Base-by-base conservation (phyloP, 2,797 vertebrate species). In the Acanthopagrus latus region DNA sequence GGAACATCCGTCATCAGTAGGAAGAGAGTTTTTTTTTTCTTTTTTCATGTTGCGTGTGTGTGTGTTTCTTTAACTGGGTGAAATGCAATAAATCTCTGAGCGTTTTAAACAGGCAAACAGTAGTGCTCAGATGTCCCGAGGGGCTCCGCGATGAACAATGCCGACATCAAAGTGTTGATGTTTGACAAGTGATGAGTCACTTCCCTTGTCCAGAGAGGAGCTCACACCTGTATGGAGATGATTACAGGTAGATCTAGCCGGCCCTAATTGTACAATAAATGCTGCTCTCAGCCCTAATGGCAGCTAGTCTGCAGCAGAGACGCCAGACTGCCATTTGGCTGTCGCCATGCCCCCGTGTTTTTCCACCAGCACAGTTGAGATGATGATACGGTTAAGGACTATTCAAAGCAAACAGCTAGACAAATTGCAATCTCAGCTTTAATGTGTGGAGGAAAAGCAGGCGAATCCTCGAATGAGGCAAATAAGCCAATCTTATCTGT, bases 251-350 rank as follows among this genome's bases (percentile, higher is more conserved):
- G 95, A 96, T 95, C 93, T 96, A 88, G 84, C 91, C 94, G 94
- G 91, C 94, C 96, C 96, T 98, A 98, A 98, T 97, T 98, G 97
- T 97, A 97, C 95, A 96, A 96, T 97, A 98, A 98, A 97, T 95
- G 94, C 95, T 85, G 92, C 96, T 97, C 95, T 96, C 95, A 95
- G 95, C 94, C 94, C 94, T 97, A 97, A 97, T 97, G 94, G 95
- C 95, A 96, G 96, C 93, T 95, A 96, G 96, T 95, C 96, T 96
- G 92, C 93, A 93, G 94, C 92, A 84, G 93, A 96, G 97, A 98
- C 96, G 96, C 97, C 96, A 97, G 94, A 92, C 95, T 97, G 94
- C 95, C 96, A 97, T 98, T 98, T 97, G 95, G 93, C 95, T 95
- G 95, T 97, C 96, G 95, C 96, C 96, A 95, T 95, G 94, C 95